These are phyloP conservation scores for Synodontis membranacea DNA, from an alignment of 2,113 vertebrate species.

Conservation along the genomic window DNA sequence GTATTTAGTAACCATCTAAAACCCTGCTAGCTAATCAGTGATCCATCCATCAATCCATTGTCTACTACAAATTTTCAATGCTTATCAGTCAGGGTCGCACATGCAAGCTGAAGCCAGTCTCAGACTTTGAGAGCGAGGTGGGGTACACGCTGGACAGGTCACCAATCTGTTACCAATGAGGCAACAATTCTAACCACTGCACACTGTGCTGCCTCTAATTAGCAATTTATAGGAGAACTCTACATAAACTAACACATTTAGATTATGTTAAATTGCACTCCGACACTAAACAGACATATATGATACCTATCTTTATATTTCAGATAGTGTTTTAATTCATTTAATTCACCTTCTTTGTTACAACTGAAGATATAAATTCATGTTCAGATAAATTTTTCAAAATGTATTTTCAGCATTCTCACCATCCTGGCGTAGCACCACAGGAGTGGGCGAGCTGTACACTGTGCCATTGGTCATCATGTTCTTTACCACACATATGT, in stretches of 20 bases:
- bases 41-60: too few relatives aligned
- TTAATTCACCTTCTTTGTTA: background rate
- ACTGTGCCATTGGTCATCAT: slow-evolving; percentile 68
- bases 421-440: slow-evolving; percentile 81
- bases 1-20: background rate
- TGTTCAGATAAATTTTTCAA: background rate
- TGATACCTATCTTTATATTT: background rate
- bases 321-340: background rate
- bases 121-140: too few relatives aligned
- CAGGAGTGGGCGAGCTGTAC: slow-evolving; percentile 77
- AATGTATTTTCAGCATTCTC: slow-evolving; percentile 54
- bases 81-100: too few relatives aligned
- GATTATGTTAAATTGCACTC: background rate
- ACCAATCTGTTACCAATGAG: too few relatives aligned
- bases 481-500: slow-evolving; percentile 81
- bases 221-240: background rate
- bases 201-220: too few relatives aligned
- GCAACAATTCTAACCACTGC: too few relatives aligned
- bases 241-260: background rate
- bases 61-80: too few relatives aligned
- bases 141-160: too few relatives aligned
- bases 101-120: too few relatives aligned
- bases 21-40: background rate
- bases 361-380: background rate
- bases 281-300: background rate